Evolutionary conservation across 2,888 invertebrate species (phyloP).

Genomic region (Malthinus flaveolus): DNA sequence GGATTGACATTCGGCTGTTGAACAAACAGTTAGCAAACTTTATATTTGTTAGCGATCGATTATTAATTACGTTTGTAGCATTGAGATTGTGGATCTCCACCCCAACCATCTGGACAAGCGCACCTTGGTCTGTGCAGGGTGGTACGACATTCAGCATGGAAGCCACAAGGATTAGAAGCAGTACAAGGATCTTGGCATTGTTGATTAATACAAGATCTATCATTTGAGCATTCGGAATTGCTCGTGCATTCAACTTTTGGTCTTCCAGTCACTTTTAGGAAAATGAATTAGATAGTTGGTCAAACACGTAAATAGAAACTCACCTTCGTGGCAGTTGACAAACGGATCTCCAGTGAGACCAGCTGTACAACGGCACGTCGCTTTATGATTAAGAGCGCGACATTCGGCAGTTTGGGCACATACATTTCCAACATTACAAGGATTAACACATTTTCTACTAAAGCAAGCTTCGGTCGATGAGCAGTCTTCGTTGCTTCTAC

Average conservation of each 20-base stretch:
- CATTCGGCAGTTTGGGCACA: constrained; percentile 82
- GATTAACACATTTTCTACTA: constrained; percentile 75
- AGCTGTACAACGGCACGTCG: constrained; percentile 74
- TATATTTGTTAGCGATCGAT: neutral
- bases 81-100: constrained; percentile 82
- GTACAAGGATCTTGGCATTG: constrained; percentile 82
- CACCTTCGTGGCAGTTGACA: constrained; percentile 68
- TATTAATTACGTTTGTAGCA: constrained; percentile 81
- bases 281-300: constrained; percentile 6
- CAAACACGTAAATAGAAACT: constrained; percentile 4
- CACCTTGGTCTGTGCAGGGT: constrained; percentile 80
- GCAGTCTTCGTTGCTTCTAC: constrained; percentile 74
- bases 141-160: constrained; percentile 78
- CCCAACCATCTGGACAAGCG: constrained; percentile 81
- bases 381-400: constrained; percentile 73
- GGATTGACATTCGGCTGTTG: constrained; percentile 76
- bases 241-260: constrained; percentile 69
- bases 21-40: constrained; percentile 29
- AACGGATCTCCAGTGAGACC: constrained; percentile 82
- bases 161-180: constrained; percentile 77
- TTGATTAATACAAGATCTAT: constrained; percentile 78
- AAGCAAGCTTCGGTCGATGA: constrained; percentile 70
- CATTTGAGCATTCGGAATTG: constrained; percentile 75
- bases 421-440: constrained; percentile 69
- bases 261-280: constrained; percentile 47